A percentile compares a stretch with the other conserved stretches of the same genome.
Evolutionary conservation across 2,113 vertebrate genomes (phyloP).

Genomic region (Sitta europaea): DNA sequence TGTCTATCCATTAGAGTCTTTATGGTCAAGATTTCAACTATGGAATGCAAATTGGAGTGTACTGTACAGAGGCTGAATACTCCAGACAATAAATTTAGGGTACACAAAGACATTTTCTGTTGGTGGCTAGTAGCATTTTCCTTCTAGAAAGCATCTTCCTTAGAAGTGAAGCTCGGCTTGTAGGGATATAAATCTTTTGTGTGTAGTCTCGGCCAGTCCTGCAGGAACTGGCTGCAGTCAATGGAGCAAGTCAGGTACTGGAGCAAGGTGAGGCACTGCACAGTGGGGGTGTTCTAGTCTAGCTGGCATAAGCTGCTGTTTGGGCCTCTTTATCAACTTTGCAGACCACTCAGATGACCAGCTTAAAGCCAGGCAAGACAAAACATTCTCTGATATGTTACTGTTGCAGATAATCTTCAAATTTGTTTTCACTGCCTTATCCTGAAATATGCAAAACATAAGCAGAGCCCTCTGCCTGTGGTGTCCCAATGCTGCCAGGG

Average conservation of each 20-base stretch:
- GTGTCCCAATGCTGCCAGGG: neutral
- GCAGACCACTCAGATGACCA: neutral
- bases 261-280: neutral
- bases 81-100: neutral
- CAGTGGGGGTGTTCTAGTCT: neutral
- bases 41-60: neutral
- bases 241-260: fast-evolving
- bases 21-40: neutral
- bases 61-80: neutral
- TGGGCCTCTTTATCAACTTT: neutral
- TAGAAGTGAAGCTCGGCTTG: neutral
- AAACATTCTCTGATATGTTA: neutral
- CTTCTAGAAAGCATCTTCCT: neutral
- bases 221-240: neutral
- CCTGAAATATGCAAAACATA: neutral
- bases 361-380: neutral
- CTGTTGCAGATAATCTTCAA: neutral
- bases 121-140: neutral
- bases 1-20: neutral
- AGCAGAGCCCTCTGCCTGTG: neutral
- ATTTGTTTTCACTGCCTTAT: neutral
- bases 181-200: neutral
- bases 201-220: neutral
- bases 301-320: neutral
- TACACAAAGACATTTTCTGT: neutral